Evolutionary conservation across 64 coral and sea anemone genomes (phyloP).

Genomic region (Montipora cactus): DNA sequence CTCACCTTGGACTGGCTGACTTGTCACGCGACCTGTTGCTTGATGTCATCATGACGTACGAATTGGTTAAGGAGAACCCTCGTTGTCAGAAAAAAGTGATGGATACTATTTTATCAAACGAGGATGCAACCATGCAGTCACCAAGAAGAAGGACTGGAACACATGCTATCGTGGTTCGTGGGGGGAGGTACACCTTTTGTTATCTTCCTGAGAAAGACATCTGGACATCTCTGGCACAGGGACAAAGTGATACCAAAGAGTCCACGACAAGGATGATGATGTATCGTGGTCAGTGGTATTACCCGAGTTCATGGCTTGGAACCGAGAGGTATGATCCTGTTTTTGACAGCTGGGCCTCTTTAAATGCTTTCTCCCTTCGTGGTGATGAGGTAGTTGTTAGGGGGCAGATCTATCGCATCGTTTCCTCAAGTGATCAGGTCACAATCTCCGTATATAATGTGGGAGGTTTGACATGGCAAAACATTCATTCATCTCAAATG

Average conservation of each 20-base stretch:
- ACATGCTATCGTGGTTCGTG: not conserved
- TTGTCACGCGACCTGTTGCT: not conserved
- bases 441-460: not conserved
- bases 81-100: not conserved
- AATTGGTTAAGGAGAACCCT: not conserved
- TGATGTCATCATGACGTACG: not conserved
- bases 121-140: not conserved
- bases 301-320: accelerated
- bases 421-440: not conserved
- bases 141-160: not conserved
- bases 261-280: not conserved
- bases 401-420: not conserved
- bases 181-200: not conserved
- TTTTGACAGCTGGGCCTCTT: not conserved
- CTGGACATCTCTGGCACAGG: not conserved
- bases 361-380: not conserved
- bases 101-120: not conserved
- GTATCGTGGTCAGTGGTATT: not conserved
- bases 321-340: not conserved
- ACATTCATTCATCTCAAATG: not conserved
- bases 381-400: not conserved
- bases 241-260: not conserved
- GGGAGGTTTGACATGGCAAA: not conserved
- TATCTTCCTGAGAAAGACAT: not conserved
- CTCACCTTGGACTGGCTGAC: not conserved